Conservation (phyloP, 2,113 vertebrate genomes). For the Ciconia maguari region DNA sequence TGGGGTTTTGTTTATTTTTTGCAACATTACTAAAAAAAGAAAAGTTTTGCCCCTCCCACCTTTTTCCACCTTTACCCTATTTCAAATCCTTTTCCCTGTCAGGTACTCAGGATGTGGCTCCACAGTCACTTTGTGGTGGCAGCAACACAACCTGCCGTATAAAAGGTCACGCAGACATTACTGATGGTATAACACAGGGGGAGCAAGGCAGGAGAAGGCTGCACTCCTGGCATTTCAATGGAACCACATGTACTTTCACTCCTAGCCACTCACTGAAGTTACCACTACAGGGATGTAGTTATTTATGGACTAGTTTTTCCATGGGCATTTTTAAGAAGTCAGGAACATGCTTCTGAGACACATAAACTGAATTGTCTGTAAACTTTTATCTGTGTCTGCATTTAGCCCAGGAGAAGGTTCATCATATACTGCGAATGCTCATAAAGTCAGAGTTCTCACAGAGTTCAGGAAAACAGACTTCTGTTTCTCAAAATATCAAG, state of each 20-base stretch:
- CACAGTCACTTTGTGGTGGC: background rate
- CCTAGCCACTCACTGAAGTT: background rate
- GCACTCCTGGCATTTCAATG: background rate
- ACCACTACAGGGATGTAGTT: background rate
- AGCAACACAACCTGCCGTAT: background rate
- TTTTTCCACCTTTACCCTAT: background rate
- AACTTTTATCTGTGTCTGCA: background rate
- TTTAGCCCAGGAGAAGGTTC: background rate
- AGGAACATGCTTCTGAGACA: background rate
- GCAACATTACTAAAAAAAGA: background rate
- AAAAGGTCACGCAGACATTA: background rate
- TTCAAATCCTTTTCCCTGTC: background rate
- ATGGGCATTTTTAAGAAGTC: background rate
- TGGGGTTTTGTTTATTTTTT: background rate
- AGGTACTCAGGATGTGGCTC: background rate
- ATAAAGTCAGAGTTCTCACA: background rate
- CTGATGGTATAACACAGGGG: rapidly evolving
- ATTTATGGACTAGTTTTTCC: background rate
- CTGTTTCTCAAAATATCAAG: background rate
- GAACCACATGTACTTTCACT: background rate
- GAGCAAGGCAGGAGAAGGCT: background rate
- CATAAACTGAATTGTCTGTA: background rate
- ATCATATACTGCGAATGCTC: background rate
- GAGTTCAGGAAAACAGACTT: background rate
- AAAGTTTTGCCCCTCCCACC: background rate